These are phyloP conservation scores for Toxotes chatareus DNA, from an alignment of 2,113 vertebrate species.

Conservation along the genomic window DNA sequence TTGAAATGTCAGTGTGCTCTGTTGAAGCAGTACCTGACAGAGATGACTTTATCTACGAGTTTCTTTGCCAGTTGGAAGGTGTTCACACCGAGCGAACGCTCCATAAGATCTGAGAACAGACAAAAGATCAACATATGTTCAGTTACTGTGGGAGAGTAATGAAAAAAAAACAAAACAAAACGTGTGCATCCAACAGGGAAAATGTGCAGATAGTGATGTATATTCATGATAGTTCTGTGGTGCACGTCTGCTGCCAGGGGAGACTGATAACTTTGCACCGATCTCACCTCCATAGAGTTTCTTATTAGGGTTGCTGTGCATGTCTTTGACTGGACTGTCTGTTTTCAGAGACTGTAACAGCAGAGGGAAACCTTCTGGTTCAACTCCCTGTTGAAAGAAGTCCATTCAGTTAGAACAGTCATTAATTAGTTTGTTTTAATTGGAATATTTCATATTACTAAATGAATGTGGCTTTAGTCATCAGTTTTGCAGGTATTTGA, in stretches of 20 bases:
- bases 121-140: constrained; percentile 14
- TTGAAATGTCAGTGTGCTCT: not conserved
- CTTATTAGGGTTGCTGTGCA: constrained; percentile 82
- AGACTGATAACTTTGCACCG: not conserved
- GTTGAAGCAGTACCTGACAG: constrained; percentile 85
- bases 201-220: not conserved
- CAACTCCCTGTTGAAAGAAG: constrained; percentile 86
- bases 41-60: constrained; percentile 88
- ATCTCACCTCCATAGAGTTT: constrained; percentile 89
- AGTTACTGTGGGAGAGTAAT: not conserved
- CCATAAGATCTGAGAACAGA: constrained; percentile 85
- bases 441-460: too few species aligned
- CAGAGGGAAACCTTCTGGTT: constrained; percentile 88
- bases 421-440: too few species aligned
- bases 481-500: too few species aligned
- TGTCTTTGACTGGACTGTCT: constrained; percentile 82
- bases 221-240: not conserved
- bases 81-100: constrained; percentile 85
- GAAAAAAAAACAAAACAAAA: too few species aligned
- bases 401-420: not conserved
- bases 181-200: not conserved
- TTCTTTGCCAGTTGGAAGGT: constrained; percentile 89
- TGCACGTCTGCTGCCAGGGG: not conserved
- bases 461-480: too few species aligned
- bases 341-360: constrained; percentile 87